Evolutionary conservation across 2,888 invertebrate genomes (phyloP).

Genomic region (Muscina levida): DNA sequence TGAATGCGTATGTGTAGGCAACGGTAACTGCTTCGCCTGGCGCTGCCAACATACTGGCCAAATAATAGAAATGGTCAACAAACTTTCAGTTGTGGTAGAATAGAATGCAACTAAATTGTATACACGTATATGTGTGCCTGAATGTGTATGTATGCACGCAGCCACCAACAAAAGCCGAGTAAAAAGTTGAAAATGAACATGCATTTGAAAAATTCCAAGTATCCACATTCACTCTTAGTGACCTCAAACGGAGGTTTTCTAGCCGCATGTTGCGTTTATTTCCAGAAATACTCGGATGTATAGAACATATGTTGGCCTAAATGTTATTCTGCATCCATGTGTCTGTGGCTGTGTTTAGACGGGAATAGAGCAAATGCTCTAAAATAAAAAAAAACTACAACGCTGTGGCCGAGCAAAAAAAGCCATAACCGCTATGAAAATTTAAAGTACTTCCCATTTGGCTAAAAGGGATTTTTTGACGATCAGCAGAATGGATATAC

Average conservation of each 20-base stretch:
- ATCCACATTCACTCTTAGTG: conserved; percentile 45
- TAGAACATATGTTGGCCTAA: not conserved
- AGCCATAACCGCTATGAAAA: conserved; percentile 24
- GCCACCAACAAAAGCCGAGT: not conserved
- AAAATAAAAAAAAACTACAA: too few species aligned
- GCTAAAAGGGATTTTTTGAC: conserved; percentile 36
- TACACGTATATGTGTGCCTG: not conserved
- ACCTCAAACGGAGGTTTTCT: conserved; percentile 41
- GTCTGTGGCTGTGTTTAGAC: not conserved
- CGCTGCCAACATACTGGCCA: conserved; percentile 27
- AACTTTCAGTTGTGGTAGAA: conserved; percentile 9
- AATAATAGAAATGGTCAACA: conserved; percentile 36
- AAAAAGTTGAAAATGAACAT: conserved; percentile 22
- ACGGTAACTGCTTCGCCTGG: too few species aligned
- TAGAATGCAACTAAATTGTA: conserved; percentile 30
- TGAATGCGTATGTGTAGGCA: not conserved
- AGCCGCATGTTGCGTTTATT: conserved; percentile 37
- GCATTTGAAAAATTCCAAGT: conserved; percentile 27
- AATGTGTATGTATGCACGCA: too few species aligned
- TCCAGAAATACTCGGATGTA: conserved; percentile 4
- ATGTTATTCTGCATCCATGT: not conserved
- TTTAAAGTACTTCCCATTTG: conserved; percentile 37
- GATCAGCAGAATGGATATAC: conserved; percentile 30
- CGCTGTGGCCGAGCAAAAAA: conserved; percentile 5
- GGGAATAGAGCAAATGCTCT: too few species aligned